Percentiles rank a stretch among this genome's conserved stretches.
Conservation (phyloP, 1,140 invertebrate genomes). For the Zaprionus ghesquierei region DNA sequence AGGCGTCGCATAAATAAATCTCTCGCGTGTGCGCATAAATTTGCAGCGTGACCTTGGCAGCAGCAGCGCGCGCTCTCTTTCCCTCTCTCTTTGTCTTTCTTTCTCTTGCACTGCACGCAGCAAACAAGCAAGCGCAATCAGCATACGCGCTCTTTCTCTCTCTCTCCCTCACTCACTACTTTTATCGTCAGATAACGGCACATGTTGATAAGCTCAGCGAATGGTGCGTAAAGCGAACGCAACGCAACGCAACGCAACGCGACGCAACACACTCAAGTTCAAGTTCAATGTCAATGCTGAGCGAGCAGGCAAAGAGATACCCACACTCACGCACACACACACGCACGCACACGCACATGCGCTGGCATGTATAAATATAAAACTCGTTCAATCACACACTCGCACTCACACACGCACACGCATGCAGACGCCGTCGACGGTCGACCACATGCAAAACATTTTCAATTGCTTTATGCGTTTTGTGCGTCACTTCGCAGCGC, state of each 20-base stretch:
- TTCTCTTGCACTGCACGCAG: not conserved
- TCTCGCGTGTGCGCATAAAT: constrained; percentile 68
- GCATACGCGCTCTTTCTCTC: not conserved
- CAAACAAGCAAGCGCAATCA: not conserved
- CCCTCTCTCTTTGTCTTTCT: constrained; percentile 10
- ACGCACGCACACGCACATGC: not conserved
- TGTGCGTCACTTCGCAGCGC: constrained; percentile 59
- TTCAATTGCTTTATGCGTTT: constrained; percentile 53
- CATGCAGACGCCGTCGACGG: constrained; percentile 13
- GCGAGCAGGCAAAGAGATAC: not conserved
- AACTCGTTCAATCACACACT: constrained; percentile 60
- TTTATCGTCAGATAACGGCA: constrained; percentile 66
- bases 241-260: constrained; percentile 28
- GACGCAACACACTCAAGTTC: constrained; percentile 56
- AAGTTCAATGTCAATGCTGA: constrained; percentile 68
- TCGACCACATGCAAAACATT: constrained; percentile 2
- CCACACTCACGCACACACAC: not conserved
- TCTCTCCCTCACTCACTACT: constrained; percentile 1
- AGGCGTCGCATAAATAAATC: constrained; percentile 71
- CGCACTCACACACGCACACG: constrained; percentile 16
- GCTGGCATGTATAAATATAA: constrained; percentile 33
- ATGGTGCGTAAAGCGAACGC: constrained; percentile 37
- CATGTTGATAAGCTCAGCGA: constrained; percentile 54
- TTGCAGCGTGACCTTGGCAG: constrained; percentile 69
- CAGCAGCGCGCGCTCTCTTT: not conserved